Conservation (phyloP, 2,113 vertebrate genomes). For the Thermophis baileyi region DNA sequence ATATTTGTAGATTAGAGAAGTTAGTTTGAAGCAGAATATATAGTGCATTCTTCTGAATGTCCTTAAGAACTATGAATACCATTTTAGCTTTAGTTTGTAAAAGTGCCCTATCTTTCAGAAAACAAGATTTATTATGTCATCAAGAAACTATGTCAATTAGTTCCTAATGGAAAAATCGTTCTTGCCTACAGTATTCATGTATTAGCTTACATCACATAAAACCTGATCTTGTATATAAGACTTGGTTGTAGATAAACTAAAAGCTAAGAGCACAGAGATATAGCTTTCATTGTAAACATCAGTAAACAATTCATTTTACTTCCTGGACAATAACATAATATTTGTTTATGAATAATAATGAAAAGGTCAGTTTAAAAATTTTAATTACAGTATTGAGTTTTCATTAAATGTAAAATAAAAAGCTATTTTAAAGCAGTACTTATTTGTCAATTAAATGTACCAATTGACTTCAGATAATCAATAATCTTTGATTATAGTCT, state of each 20-base stretch:
- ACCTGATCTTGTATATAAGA: conserved; percentile 35
- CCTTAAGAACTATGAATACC: conserved; percentile 27
- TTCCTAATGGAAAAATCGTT: conserved; percentile 52
- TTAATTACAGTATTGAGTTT: not conserved
- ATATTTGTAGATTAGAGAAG: not conserved
- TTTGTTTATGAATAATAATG: not conserved
- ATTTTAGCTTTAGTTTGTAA: conserved; percentile 44
- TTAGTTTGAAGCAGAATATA: not conserved
- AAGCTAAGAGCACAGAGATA: conserved; percentile 4
- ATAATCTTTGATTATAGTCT: not conserved
- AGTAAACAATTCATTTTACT: not conserved
- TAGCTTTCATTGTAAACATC: not conserved
- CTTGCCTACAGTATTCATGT: conserved; percentile 22
- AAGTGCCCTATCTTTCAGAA: conserved; percentile 49
- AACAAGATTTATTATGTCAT: conserved; percentile 62
- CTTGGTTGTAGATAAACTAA: conserved; percentile 8
- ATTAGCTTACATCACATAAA: conserved; percentile 25
- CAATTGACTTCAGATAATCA: not conserved
- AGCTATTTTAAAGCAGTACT: not conserved
- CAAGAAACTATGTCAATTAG: conserved; percentile 60
- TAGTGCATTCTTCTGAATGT: conserved; percentile 26
- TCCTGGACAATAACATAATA: not conserved
- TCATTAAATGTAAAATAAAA: not conserved
- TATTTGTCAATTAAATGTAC: not conserved
- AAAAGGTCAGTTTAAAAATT: not conserved